Conservation (phyloP, 2,888 invertebrate species). For the Crematogaster levior region DNA sequence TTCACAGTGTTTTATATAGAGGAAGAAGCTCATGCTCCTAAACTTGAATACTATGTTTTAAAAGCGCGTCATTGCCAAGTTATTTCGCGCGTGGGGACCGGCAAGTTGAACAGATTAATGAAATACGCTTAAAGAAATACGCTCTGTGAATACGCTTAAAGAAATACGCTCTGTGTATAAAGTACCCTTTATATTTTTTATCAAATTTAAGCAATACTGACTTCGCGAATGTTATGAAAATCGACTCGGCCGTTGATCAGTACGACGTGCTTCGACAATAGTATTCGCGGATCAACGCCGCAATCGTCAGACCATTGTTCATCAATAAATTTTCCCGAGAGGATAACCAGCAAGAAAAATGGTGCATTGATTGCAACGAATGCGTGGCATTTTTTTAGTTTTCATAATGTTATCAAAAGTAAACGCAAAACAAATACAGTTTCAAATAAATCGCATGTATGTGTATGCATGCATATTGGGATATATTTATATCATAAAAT, state of each 20-base stretch:
- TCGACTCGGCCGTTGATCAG: constrained; percentile 34
- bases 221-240: constrained; percentile 25
- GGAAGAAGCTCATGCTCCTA: background rate
- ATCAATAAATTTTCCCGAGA: constrained; percentile 36
- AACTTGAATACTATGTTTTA: constrained; percentile 22
- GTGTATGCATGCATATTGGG: background rate
- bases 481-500: background rate
- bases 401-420: constrained; percentile 5
- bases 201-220: constrained; percentile 24
- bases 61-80: constrained; percentile 7
- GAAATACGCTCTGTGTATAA: too few species aligned
- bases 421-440: background rate
- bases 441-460: constrained; percentile 1
- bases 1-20: background rate
- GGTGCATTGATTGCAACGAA: constrained; percentile 37
- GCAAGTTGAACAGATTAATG: constrained; percentile 28
- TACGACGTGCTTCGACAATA: background rate
- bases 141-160: background rate
- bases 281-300: constrained; percentile 26
- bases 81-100: constrained; percentile 9
- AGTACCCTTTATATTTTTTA: background rate
- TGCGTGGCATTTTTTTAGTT: constrained; percentile 15
- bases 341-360: constrained; percentile 40
- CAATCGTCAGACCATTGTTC: constrained; percentile 27
- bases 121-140: constrained; percentile 37